These are phyloP conservation scores for Tipula confusa DNA, from an alignment of 2,888 invertebrate genomes.

Conservation along the genomic window DNA sequence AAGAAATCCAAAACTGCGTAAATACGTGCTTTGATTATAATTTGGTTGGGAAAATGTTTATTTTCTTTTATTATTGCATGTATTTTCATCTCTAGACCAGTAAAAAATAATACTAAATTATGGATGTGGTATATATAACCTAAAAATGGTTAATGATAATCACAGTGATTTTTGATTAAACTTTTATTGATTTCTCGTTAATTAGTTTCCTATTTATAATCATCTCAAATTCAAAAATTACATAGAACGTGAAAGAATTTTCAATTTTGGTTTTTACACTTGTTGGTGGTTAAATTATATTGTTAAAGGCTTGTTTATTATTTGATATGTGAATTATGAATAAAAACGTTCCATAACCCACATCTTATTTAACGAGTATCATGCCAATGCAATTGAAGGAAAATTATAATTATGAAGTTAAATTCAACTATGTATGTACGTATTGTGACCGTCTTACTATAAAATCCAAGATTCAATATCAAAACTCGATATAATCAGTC, in stretches of 20 bases:
- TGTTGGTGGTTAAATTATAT: too few species aligned
- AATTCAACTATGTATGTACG: too few species aligned
- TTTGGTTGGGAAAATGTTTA: not conserved
- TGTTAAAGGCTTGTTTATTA: too few species aligned
- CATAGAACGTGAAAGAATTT: not conserved
- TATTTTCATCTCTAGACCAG: not conserved
- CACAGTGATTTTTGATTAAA: not conserved
- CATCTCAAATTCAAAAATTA: not conserved
- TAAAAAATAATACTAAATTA: not conserved
- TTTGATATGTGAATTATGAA: too few species aligned
- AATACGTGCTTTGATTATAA: slow-evolving; percentile 9
- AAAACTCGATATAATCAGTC: not conserved
- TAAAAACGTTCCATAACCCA: too few species aligned
- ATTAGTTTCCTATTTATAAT: not conserved
- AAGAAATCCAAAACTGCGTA: not conserved
- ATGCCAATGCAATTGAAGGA: too few species aligned
- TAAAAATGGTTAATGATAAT: not conserved
- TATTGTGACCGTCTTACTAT: too few species aligned
- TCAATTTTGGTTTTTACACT: too few species aligned
- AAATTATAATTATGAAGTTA: too few species aligned
- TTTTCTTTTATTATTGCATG: not conserved
- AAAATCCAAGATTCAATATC: too few species aligned
- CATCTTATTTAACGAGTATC: too few species aligned
- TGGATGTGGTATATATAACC: not conserved
- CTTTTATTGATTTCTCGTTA: not conserved